These are phyloP conservation scores for Phalacrocorax carbo DNA, from an alignment of 2,113 vertebrate genomes.

Conservation along the genomic window DNA sequence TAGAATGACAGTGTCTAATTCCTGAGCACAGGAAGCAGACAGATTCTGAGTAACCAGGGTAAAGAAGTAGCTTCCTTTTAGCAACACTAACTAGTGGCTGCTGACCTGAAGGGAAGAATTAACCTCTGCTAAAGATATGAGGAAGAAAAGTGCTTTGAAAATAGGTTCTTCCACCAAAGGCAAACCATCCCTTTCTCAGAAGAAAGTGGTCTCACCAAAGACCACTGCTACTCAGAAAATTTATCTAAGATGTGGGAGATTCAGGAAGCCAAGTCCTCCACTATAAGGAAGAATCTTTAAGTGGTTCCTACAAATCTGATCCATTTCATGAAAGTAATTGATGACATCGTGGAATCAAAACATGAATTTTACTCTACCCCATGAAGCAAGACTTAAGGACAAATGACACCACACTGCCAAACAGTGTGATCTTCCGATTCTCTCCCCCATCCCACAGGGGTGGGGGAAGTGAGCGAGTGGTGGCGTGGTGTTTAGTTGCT, in stretches of 20 bases:
- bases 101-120: not conserved
- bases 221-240: not conserved
- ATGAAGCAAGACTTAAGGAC: not conserved
- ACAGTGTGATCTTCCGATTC: too few relatives aligned
- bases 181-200: not conserved
- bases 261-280: not conserved
- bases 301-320: not conserved
- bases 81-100: not conserved
- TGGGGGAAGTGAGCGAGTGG: too few relatives aligned
- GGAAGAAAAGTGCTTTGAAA: not conserved
- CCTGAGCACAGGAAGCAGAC: not conserved
- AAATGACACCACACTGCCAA: not conserved
- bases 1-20: not conserved
- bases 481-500: too few relatives aligned
- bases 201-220: not conserved
- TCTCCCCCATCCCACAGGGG: too few relatives aligned
- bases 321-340: not conserved
- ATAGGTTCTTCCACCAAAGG: not conserved
- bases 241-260: not conserved
- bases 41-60: not conserved
- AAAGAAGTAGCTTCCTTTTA: not conserved
- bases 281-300: not conserved
- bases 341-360: not conserved
- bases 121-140: accelerated
- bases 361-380: not conserved